These are phyloP conservation scores for Eurytemora carolleeae DNA, from an alignment of 1,140 invertebrate species.

Conservation along the genomic window DNA sequence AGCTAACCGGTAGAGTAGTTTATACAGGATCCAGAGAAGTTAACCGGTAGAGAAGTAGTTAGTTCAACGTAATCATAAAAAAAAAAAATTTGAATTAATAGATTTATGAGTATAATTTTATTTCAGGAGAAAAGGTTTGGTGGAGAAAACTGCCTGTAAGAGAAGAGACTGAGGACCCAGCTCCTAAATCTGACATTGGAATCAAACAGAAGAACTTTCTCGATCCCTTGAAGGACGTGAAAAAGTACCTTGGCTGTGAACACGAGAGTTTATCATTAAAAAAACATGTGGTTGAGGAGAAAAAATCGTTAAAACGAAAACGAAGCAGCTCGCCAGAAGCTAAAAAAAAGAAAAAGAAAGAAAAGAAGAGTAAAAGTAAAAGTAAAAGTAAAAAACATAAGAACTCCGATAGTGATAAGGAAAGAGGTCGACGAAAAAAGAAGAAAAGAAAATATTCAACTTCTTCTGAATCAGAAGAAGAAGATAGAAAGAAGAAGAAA, in stretches of 20 bases:
- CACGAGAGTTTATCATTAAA: neutral
- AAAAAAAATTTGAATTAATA: too few relatives aligned
- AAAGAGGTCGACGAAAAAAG: neutral
- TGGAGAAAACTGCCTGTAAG: neutral
- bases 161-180: too few relatives aligned
- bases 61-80: too few relatives aligned
- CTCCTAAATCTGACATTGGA: too few relatives aligned
- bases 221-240: neutral
- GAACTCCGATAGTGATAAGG: neutral
- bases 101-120: too few relatives aligned
- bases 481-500: constrained; percentile 20
- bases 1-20: too few relatives aligned
- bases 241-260: neutral
- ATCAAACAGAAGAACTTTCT: neutral
- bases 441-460: neutral
- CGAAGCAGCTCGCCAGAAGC: neutral
- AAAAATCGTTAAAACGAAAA: neutral
- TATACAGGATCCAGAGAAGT: too few relatives aligned
- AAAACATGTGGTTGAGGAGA: neutral
- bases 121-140: neutral
- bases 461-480: neutral
- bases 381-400: neutral
- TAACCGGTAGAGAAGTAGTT: too few relatives aligned
- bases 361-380: neutral
- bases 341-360: neutral